Conservation (phyloP, 2,888 invertebrate species). For the Amaurobius ferox region DNA sequence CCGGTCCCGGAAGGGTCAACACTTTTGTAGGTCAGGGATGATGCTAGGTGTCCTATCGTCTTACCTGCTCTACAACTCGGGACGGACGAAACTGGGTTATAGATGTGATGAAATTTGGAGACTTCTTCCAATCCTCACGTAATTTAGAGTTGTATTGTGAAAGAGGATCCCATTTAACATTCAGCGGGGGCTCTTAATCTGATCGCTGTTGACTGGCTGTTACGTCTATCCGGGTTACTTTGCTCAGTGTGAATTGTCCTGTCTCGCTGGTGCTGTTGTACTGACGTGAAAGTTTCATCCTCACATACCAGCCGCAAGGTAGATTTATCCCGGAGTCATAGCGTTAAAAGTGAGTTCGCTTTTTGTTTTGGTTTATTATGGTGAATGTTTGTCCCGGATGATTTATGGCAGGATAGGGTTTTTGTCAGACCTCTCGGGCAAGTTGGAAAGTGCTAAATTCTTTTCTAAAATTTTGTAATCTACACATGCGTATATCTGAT, state of each 20-base stretch:
- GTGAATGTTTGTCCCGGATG: too few species aligned
- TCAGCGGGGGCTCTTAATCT: not conserved
- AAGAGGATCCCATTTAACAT: not conserved
- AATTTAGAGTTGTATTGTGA: not conserved
- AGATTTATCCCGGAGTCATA: not conserved
- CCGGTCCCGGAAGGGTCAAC: constrained; percentile 1
- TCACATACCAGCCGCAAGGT: not conserved
- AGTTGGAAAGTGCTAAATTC: too few species aligned
- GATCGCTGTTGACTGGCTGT: too few species aligned
- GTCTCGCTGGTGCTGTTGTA: too few species aligned
- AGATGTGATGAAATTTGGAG: constrained; percentile 9
- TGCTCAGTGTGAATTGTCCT: too few species aligned
- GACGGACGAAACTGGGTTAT: not conserved
- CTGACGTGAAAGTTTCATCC: too few species aligned
- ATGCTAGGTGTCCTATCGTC: not conserved
- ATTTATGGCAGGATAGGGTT: too few species aligned
- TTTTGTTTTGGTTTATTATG: not conserved
- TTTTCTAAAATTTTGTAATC: too few species aligned
- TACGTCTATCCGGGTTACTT: too few species aligned
- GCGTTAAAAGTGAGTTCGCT: not conserved
- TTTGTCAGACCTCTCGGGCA: too few species aligned
- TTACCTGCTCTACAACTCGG: not conserved
- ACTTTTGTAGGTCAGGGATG: constrained; percentile 15
- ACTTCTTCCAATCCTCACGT: not conserved
- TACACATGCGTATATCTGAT: too few species aligned